Percentiles rank a stretch among this genome's conserved stretches.
Evolutionary conservation across 1,140 invertebrate species (phyloP).

Genomic region (Hycleus cichorii): DNA sequence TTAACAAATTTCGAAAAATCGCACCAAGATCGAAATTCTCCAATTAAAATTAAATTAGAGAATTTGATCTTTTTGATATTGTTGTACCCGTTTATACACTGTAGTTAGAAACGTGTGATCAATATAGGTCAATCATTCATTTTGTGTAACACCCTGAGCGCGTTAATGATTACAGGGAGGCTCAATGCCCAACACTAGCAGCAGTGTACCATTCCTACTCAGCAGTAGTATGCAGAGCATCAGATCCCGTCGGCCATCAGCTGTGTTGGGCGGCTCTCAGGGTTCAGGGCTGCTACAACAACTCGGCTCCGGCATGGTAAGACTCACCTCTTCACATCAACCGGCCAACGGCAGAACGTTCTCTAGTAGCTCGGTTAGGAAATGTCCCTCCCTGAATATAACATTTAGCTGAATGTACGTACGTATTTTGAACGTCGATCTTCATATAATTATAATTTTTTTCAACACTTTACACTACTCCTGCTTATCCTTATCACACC

Average conservation of each 20-base stretch:
- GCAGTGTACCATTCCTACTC: slow-evolving; percentile 75
- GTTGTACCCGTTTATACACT: too few species aligned
- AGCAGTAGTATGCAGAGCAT: slow-evolving; percentile 77
- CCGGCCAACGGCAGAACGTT: slow-evolving; percentile 57
- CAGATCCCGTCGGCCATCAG: slow-evolving; percentile 67
- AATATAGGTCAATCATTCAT: too few species aligned
- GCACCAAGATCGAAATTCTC: too few species aligned
- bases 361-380: slow-evolving; percentile 70
- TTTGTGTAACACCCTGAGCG: background rate
- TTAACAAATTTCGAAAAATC: background rate
- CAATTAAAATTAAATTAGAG: too few species aligned
- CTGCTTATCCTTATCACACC: slow-evolving; percentile 17
- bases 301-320: slow-evolving; percentile 80
- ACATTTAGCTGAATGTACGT: slow-evolving; percentile 44
- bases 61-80: too few species aligned
- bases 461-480: slow-evolving; percentile 21
- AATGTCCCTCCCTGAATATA: slow-evolving; percentile 61
- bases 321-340: slow-evolving; percentile 61
- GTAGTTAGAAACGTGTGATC: too few species aligned
- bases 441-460: too few species aligned
- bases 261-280: slow-evolving; percentile 55
- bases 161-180: slow-evolving; percentile 53
- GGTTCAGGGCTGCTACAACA: slow-evolving; percentile 70
- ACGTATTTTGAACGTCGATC: slow-evolving; percentile 32
- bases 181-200: slow-evolving; percentile 80